Evolutionary conservation across 2,113 vertebrate genomes (phyloP).

Genomic region (Ovis canadensis): DNA sequence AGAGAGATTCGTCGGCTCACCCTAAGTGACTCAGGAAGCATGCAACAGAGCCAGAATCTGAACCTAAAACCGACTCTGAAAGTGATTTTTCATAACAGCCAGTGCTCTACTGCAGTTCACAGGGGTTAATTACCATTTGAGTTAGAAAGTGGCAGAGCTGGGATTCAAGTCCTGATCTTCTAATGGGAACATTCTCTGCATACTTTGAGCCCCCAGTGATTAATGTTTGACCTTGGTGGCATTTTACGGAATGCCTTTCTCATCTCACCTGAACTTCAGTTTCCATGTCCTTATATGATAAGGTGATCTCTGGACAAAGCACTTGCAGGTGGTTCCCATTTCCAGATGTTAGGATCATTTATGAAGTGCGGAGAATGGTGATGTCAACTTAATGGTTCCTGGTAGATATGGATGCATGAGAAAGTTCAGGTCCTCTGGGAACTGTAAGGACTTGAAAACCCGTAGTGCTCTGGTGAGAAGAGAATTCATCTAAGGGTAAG

Average conservation of each 20-base stretch:
- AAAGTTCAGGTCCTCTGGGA: slow-evolving; percentile 56
- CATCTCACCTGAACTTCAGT: neutral
- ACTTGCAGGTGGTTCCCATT: slow-evolving; percentile 46
- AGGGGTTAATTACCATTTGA: slow-evolving; percentile 32
- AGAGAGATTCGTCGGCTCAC: neutral
- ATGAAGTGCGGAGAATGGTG: slow-evolving; percentile 49
- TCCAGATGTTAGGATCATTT: slow-evolving; percentile 56
- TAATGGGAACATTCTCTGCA: neutral
- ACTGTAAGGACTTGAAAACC: neutral
- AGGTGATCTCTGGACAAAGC: neutral
- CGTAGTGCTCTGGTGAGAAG: slow-evolving; percentile 42
- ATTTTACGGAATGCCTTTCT: slow-evolving; percentile 24
- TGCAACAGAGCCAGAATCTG: neutral
- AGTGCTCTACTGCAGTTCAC: neutral
- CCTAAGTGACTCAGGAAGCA: neutral
- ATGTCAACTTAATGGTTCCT: slow-evolving; percentile 64
- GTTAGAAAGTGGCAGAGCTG: neutral
- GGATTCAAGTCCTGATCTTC: neutral
- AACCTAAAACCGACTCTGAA: neutral
- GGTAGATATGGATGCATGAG: slow-evolving; percentile 47
- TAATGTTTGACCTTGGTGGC: slow-evolving; percentile 9
- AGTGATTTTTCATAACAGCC: neutral
- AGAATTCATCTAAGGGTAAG: slow-evolving; percentile 18
- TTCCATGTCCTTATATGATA: neutral
- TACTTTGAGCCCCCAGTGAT: neutral